Conservation (phyloP, 2,797 vertebrate genomes). For the Danio kyathit region DNA sequence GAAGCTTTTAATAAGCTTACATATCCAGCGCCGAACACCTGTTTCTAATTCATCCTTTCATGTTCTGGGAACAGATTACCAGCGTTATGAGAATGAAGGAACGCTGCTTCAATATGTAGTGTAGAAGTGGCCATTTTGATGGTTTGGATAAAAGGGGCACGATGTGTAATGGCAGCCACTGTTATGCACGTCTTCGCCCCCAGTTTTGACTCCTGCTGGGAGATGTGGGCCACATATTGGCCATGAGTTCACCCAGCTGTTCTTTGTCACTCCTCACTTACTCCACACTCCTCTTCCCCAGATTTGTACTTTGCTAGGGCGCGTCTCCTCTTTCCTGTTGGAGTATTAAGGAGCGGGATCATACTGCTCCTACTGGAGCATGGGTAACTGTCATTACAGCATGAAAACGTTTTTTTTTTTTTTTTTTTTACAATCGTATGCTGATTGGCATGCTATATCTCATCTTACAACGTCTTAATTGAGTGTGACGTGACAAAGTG, state of each 20-base stretch:
- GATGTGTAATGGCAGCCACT: constrained; percentile 39
- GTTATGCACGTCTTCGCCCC: constrained; percentile 17
- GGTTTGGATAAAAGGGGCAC: constrained; percentile 32
- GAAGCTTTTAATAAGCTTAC: constrained; percentile 65
- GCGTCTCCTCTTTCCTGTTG: constrained; percentile 51
- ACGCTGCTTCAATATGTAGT: constrained; percentile 42
- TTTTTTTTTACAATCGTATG: constrained; percentile 65
- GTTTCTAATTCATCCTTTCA: constrained; percentile 63
- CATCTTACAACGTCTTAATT: constrained; percentile 24
- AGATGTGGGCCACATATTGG: constrained; percentile 34
- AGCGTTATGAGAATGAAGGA: constrained; percentile 50
- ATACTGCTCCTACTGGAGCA: constrained; percentile 5
- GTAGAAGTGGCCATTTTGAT: constrained; percentile 58
- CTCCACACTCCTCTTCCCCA: constrained; percentile 62
- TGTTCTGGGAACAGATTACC: constrained; percentile 60
- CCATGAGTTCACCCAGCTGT: constrained; percentile 62
- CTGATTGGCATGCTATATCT: constrained; percentile 59
- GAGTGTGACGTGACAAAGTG: constrained; percentile 25
- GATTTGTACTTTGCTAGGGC: constrained; percentile 27
- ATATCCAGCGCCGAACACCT: constrained; percentile 59
- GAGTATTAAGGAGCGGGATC: not conserved
- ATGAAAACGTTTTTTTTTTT: constrained; percentile 67
- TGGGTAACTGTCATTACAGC: constrained; percentile 72
- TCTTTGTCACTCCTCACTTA: constrained; percentile 60
- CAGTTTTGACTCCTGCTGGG: constrained; percentile 56